Base-by-base conservation (phyloP, 2,113 vertebrate species). In the Gallinago paraguaiae region DNA sequence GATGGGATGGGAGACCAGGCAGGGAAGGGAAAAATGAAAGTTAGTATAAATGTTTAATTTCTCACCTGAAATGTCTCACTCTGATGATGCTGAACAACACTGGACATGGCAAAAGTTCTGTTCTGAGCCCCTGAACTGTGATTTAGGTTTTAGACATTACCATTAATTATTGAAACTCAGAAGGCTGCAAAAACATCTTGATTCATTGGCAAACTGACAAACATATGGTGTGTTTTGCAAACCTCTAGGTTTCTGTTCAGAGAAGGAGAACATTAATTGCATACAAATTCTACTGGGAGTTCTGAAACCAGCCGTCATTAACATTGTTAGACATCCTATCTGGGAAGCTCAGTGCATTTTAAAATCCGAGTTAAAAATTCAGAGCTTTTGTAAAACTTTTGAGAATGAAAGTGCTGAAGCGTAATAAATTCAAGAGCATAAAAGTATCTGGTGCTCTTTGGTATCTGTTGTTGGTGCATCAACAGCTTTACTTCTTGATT, bases 131-230 rank as follows among this genome's bases (percentile, higher is more conserved):
- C 87, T 98, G 97, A 97, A 98, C 96, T 97, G 97, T 97, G 96
- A 97, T 97, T 97, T 98, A 96, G 95, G 94, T 97, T 98, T 98
- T 98, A 98, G 98, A 98, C 97, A 96, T 98, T 98, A 79, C 95
- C 97, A 98, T 98, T 98, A 98, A 98, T 98, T 98, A 98, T 97
- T 97, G 96, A 98, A 97, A 97, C 97, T 97, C 97, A 97, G 96
- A 98, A 98, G 97, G 92, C 97, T 97, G 97, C 92, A 97, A 97
- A 98, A 98, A 97, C 98, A 98, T 98, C 97, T 98, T 98, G 98
- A 98, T 98, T 98, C 98, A 98, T 97, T 98, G 97, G 98, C 98
- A 98, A 98, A 98, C 96, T 98, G 98, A 98, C 98, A 98, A 98
- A 98, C 98, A 98, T 98, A 98, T 98, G 98, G 98, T 93, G 95